These are phyloP conservation scores for Orientallactaga sibirica DNA, from an alignment of 2,797 vertebrate genomes.

Conservation along the genomic window DNA sequence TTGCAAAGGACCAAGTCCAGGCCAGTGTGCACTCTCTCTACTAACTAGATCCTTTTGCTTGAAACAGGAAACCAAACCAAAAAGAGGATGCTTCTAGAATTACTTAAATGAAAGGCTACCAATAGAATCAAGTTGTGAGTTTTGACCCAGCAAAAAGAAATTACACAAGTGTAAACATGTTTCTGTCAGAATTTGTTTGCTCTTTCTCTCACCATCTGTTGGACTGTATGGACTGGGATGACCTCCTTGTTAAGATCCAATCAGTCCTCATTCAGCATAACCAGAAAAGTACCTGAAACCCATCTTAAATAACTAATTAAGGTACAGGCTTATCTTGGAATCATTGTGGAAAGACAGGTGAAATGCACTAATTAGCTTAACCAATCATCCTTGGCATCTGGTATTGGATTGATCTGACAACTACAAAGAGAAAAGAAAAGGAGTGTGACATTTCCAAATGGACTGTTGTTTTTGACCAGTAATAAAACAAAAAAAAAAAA, in stretches of 20 bases:
- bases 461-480: neutral
- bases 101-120: conserved; percentile 4
- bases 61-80: conserved; percentile 9
- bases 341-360: neutral
- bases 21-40: neutral
- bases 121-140: neutral
- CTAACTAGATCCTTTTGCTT: conserved; percentile 8
- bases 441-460: neutral
- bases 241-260: neutral
- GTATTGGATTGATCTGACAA: neutral
- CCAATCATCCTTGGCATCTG: neutral
- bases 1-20: neutral
- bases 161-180: neutral
- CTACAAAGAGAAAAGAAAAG: neutral
- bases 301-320: neutral
- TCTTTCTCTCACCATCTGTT: neutral
- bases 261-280: neutral
- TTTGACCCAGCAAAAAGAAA: conserved; percentile 5
- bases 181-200: neutral
- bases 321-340: neutral
- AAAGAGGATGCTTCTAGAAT: neutral
- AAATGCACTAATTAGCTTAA: conserved; percentile 2
- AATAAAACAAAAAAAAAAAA: too few relatives aligned
- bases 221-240: neutral
- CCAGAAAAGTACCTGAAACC: conserved; percentile 10